Evolutionary conservation across 2,888 invertebrate species (phyloP).

Genomic region (Imbricaverruca yamaguchii): DNA sequence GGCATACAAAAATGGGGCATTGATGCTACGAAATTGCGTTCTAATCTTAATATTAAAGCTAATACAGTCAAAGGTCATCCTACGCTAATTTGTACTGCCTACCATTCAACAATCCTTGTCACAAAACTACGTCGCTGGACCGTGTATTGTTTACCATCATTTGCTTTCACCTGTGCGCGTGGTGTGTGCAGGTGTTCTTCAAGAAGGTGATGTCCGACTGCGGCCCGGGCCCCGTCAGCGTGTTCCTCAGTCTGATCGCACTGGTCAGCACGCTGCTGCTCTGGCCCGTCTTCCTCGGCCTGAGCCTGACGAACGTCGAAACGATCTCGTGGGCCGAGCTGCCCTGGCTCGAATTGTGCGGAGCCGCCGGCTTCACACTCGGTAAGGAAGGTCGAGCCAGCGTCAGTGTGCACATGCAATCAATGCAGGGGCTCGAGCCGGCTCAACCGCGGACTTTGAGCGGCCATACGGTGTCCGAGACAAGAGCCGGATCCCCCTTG

Average conservation of each 20-base stretch:
- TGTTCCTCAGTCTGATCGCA: slow-evolving; percentile 87
- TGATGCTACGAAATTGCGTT: too few relatives aligned
- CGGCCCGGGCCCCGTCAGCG: slow-evolving; percentile 80
- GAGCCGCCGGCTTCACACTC: slow-evolving; percentile 51
- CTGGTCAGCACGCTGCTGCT: slow-evolving; percentile 76
- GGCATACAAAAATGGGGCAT: too few relatives aligned
- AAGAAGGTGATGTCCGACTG: slow-evolving; percentile 90
- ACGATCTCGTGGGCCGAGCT: slow-evolving; percentile 69
- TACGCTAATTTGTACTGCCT: too few relatives aligned
- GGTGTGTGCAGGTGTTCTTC: slow-evolving; percentile 67
- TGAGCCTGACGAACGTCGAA: slow-evolving; percentile 81
- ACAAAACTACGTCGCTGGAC: too few relatives aligned
- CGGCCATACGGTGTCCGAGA: too few relatives aligned
- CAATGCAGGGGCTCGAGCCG: neutral
- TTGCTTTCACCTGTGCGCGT: too few relatives aligned
- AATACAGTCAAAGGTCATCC: too few relatives aligned
- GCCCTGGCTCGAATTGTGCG: slow-evolving; percentile 78
- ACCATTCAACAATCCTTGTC: too few relatives aligned
- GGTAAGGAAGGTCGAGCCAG: neutral
- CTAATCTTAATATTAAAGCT: too few relatives aligned
- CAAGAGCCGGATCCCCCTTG: neutral
- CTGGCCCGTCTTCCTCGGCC: slow-evolving; percentile 82
- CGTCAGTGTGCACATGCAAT: neutral
- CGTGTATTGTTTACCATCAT: too few relatives aligned
- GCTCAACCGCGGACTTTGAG: too few relatives aligned